Evolutionary conservation across 2,888 invertebrate species (phyloP).

Genomic region (Ochropleura plecta): DNA sequence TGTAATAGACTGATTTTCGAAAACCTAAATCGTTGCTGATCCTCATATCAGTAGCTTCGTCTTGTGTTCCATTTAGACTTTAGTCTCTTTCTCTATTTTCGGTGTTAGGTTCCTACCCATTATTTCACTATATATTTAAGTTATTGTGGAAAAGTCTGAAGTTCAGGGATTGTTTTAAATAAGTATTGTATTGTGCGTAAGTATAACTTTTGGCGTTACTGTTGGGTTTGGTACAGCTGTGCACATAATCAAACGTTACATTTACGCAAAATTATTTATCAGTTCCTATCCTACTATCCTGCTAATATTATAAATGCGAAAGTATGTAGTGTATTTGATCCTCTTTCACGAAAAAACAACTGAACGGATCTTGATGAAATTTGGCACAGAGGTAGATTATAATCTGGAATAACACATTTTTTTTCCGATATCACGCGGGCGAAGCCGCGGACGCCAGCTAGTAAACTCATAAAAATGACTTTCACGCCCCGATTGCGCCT

Average conservation of each 20-base stretch:
- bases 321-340: too few species aligned
- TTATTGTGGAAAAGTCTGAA: conserved; percentile 4
- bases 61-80: neutral
- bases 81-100: neutral
- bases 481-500: conserved; percentile 32
- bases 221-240: conserved; percentile 8
- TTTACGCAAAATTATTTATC: conserved; percentile 11
- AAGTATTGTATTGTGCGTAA: neutral
- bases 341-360: too few species aligned
- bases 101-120: neutral
- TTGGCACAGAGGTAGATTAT: too few species aligned
- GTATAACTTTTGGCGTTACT: neutral
- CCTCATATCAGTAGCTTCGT: neutral
- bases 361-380: too few species aligned
- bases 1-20: neutral
- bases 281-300: neutral
- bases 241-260: neutral
- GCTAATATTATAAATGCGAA: too few species aligned
- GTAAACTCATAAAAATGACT: neutral
- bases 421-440: too few species aligned
- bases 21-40: neutral
- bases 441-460: too few species aligned
- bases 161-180: neutral
- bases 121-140: neutral
- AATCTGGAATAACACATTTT: too few species aligned